phyloP scores from a whole-genome alignment of 2,113 vertebrate genomes.

The Nesogale talazaci region DNA sequence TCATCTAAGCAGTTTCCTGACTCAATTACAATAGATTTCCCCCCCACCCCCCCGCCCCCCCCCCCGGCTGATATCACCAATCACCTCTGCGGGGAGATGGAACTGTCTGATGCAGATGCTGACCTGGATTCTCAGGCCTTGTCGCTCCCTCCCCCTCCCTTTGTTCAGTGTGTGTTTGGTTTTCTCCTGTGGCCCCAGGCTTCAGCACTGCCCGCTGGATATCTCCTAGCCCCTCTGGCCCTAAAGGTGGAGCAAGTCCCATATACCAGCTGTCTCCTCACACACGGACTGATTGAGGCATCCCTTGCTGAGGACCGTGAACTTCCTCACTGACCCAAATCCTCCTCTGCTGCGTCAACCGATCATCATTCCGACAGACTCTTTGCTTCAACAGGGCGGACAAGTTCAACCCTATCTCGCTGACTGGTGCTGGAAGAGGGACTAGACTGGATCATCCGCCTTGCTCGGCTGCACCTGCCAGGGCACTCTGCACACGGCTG shows the following conservation, averaged over 20 bases:
- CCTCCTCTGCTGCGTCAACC: background rate
- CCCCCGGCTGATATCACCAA: accelerated
- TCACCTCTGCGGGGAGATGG: background rate
- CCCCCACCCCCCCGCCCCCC: no score
- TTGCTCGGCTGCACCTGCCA: background rate
- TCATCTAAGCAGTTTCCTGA: background rate
- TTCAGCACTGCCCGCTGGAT: conserved; percentile 43
- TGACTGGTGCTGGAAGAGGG: background rate
- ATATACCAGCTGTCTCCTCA: background rate
- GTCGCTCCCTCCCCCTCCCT: background rate
- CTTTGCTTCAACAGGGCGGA: background rate
- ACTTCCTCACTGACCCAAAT: background rate
- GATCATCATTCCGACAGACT: background rate
- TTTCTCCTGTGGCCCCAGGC: background rate
- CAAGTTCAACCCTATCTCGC: background rate
- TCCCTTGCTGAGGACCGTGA: background rate
- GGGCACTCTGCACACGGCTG: background rate
- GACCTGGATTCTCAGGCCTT: background rate
- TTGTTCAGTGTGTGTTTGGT: background rate
- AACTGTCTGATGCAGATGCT: background rate
- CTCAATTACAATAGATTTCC: background rate
- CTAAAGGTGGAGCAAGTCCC: accelerated
- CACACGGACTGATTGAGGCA: background rate
- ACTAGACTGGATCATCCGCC: background rate
- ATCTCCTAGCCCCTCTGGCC: background rate